Base-by-base conservation (phyloP, 2,113 vertebrate genomes). In the Albula glossodonta region DNA sequence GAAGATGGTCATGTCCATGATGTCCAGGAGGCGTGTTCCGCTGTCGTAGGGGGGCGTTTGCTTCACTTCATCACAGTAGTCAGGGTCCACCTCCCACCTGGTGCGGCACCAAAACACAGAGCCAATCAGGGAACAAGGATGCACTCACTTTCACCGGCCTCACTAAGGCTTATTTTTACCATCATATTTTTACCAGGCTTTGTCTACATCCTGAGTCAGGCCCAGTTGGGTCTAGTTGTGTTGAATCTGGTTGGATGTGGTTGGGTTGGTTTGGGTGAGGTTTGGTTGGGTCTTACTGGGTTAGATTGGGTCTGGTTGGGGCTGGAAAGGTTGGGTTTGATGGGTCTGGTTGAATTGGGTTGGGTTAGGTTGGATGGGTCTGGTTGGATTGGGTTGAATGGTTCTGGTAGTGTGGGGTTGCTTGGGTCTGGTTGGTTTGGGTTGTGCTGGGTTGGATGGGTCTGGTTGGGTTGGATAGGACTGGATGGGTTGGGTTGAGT, bases 1-100 rank as follows among this genome's bases (percentile, higher is more conserved):
- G 90, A 99, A 99, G 87, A 99, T 92, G 84, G 97, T 99, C 98
- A 99, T 99, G 93, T 99, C 98, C 96, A 99, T 99, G 94, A 99
- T 86, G 89, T 99, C 97, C 88, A 99, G 94, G 78, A 99, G 94
- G n/a, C 98, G 96, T 81, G 96, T 96, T 87, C 97, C 96, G 13
- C 93, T 95, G 92, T 99, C 97, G 0, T 99, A 99, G 0, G 98
- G 98, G 1, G 98, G 98, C 0, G 97, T 99, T 95, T 98, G 97
- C 89, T 98, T 99, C 51, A 99, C 98, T 90, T 98, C 97, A 85
- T 99, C 97, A 79, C 98, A 99, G 92, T 99, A 99, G 91, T 99
- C 97, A 1, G 96, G 96, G 92, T 99, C 98, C 90, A 99, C 97
- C 90, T 99, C 98, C 98, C 98, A 99, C 88, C 98, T 99, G 93